phyloP scores from a whole-genome alignment of 1,140 invertebrate species.

The Drosophila yakuba region DNA sequence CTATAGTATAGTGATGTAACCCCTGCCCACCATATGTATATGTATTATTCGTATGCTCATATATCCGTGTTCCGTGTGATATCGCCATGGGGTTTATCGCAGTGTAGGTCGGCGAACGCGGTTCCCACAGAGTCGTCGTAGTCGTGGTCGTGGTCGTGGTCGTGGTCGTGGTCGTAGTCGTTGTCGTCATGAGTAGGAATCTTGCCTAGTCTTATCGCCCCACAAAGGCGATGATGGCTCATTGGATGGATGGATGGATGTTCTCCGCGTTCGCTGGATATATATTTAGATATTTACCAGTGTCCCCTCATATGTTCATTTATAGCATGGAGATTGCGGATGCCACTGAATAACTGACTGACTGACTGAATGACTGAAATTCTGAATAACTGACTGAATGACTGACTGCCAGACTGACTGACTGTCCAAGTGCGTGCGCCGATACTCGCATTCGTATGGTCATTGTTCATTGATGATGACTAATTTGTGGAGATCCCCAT shows the following conservation, averaged over 20 bases:
- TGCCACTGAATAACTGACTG: not conserved
- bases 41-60: too few relatives aligned
- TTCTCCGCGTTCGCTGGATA: not conserved
- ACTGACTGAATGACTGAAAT: too few relatives aligned
- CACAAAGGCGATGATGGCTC: conserved; percentile 11
- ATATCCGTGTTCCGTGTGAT: not conserved
- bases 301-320: not conserved
- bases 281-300: conserved; percentile 34
- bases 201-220: conserved; percentile 7
- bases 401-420: not conserved
- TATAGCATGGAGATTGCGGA: not conserved
- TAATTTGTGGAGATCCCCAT: conserved; percentile 29
- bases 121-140: conserved; percentile 30
- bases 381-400: not conserved
- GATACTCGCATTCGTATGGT: not conserved
- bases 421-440: conserved; percentile 23
- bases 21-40: not conserved
- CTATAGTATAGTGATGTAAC: not conserved
- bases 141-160: not conserved
- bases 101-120: not conserved
- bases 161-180: not conserved
- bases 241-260: conserved; percentile 2
- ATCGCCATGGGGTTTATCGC: conserved; percentile 11
- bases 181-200: not conserved
- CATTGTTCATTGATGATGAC: conserved; percentile 52